Base-by-base conservation (phyloP, 1,140 invertebrate genomes). In the Littorina saxatilis region DNA sequence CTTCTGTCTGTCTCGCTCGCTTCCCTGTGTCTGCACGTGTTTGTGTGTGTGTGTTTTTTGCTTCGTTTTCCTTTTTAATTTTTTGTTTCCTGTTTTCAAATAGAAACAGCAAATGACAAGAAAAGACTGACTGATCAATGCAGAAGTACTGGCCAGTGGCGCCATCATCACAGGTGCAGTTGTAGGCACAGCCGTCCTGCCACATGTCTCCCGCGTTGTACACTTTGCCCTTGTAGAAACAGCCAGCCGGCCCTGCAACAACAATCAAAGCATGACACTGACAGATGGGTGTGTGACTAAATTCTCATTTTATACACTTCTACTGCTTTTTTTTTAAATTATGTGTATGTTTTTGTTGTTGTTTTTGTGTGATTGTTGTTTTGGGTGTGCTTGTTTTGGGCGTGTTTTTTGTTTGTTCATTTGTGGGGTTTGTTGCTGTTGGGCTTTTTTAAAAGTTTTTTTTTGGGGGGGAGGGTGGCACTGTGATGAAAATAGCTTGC, bases 111-210 rank as follows among this genome's bases (percentile, higher is more conserved):
- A n/a, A n/a, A n/a, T n/a, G n/a, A n/a, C n/a, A n/a, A 20, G 70
- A n/a, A 1, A 58, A 5, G 47, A 66, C 85, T 82, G 83, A 89
- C 88, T 75, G 84, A 17, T 85, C 84, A 35, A 74, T 84, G 68
- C 88, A 89, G 23, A 76, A 83, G 82, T 86, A 89, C 27, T 81
- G 78, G 29, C 88, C 88, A 9, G 72, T 81, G 47, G 79, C 55
- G 0, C 86, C 76, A 63, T 89, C 85, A 9, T 78, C 76, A 82
- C 88, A 89, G 37, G 80, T 77, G 74, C 88, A 89, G 47, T 83
- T 82, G 81, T 82, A 85, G 55, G 82, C 78, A 84, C 88, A 89
- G 15, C 83, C 84, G 75, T 86, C 88, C 79, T 87, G 73, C 88
- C 88, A 89, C 17, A 40, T 83, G 23, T 82, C 73, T 13, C 86